Percentiles rank a stretch among this genome's conserved stretches.
phyloP scores from a whole-genome alignment of 2,113 vertebrate species.

The Solea senegalensis region DNA sequence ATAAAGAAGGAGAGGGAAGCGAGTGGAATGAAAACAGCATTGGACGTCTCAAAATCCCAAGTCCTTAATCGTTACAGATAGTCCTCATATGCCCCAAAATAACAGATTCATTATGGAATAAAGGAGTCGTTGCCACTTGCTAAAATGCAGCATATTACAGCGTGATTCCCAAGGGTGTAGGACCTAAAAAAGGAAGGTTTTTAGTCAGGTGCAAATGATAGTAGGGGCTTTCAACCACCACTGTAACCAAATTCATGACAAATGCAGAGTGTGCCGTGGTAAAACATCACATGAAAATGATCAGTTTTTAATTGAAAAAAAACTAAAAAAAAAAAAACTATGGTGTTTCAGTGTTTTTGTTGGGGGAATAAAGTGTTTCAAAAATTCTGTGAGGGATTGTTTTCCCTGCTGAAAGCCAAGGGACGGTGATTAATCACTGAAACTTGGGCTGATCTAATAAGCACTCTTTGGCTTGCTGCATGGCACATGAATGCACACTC shows the following conservation, averaged over 20 bases:
- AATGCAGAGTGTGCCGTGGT: not conserved
- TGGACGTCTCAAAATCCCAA: not conserved
- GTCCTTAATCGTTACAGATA: not conserved
- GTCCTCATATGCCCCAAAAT: not conserved
- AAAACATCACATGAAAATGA: not conserved
- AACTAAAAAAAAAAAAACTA: not conserved
- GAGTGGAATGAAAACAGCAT: not conserved
- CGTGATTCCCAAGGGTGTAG: not conserved
- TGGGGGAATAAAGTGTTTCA: constrained; percentile 23
- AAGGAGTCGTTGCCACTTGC: not conserved
- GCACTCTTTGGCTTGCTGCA: constrained; percentile 9
- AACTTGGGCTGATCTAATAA: constrained; percentile 40
- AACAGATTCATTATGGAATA: not conserved
- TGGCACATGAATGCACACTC: constrained; percentile 17
- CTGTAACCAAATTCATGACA: not conserved
- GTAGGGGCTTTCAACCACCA: not conserved
- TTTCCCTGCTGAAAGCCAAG: constrained; percentile 37
- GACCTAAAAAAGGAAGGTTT: not conserved
- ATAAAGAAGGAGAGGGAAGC: not conserved
- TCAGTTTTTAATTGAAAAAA: not conserved
- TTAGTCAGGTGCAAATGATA: not conserved
- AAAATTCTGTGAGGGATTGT: constrained; percentile 14
- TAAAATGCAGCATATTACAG: not conserved
- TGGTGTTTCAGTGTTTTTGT: not conserved
- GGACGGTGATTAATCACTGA: constrained; percentile 39